These are phyloP conservation scores for Otus sunia DNA, from an alignment of 2,113 vertebrate genomes.

Conservation along the genomic window DNA sequence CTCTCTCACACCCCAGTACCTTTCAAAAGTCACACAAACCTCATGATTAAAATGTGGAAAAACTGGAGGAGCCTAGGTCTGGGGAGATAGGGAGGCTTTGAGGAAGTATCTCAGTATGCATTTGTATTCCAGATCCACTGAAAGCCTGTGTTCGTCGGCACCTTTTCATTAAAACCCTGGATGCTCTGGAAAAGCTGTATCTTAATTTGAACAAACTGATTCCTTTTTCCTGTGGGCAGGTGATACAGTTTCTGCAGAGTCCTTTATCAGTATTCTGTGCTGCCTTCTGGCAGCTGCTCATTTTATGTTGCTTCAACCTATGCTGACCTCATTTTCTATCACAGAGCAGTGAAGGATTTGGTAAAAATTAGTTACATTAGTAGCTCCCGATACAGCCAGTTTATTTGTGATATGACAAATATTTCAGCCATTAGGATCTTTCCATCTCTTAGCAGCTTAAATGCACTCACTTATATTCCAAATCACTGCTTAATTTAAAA, in stretches of 20 bases:
- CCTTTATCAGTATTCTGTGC: constrained; percentile 78
- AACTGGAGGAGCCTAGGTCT: fast-evolving
- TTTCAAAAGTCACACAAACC: background rate
- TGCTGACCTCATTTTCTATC: constrained; percentile 92
- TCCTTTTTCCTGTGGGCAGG: constrained; percentile 39
- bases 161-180: constrained; percentile 28
- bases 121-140: constrained; percentile 27
- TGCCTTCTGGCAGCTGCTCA: constrained; percentile 90
- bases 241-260: constrained; percentile 39
- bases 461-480: constrained; percentile 99
- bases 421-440: constrained; percentile 99
- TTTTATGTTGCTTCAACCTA: constrained; percentile 87
- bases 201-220: constrained; percentile 71
- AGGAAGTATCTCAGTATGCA: background rate
- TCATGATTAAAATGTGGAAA: background rate
- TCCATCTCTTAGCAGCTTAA: constrained; percentile 95
- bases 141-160: background rate
- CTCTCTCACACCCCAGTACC: background rate
- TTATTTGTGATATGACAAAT: constrained; percentile 98
- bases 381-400: constrained; percentile 82
- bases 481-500: constrained; percentile 94
- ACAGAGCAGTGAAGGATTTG: constrained; percentile 85
- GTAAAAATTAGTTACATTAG: constrained; percentile 98
- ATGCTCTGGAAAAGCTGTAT: constrained; percentile 1
- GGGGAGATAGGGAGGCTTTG: background rate